Percentiles rank a stretch among this genome's conserved stretches.
Evolutionary conservation across 2,797 vertebrate species (phyloP).

Genomic region (Mormyrops boulengeri): DNA sequence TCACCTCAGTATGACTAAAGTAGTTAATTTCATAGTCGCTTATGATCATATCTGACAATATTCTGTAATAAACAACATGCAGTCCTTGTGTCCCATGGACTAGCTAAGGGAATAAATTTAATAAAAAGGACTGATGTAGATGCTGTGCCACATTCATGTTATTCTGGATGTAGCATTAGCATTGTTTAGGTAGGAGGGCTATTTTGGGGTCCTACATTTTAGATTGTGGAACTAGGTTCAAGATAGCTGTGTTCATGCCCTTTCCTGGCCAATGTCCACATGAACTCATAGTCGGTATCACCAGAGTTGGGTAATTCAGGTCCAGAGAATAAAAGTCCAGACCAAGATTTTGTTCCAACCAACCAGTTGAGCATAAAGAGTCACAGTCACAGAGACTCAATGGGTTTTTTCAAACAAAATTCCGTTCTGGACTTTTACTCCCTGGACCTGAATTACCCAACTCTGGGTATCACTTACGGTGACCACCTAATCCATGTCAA

Average conservation of each 20-base stretch:
- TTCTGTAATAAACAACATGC: background rate
- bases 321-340: too few species aligned
- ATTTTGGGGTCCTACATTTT: background rate
- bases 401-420: background rate
- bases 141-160: background rate
- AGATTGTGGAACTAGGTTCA: background rate
- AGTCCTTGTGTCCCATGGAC: background rate
- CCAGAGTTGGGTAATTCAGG: too few species aligned
- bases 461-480: background rate
- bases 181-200: background rate
- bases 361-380: background rate
- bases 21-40: background rate
- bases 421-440: background rate
- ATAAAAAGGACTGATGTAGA: background rate
- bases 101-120: background rate
- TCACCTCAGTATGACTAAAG: background rate
- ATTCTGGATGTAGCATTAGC: background rate
- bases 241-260: background rate
- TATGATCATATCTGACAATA: background rate
- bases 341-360: too few species aligned
- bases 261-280: background rate
- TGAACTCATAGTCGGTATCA: background rate
- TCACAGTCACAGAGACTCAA: background rate
- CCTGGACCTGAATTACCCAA: background rate
- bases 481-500: background rate